These are phyloP conservation scores for Hydroisotoma schaefferi DNA, from an alignment of 2,888 invertebrate genomes.

Conservation along the genomic window DNA sequence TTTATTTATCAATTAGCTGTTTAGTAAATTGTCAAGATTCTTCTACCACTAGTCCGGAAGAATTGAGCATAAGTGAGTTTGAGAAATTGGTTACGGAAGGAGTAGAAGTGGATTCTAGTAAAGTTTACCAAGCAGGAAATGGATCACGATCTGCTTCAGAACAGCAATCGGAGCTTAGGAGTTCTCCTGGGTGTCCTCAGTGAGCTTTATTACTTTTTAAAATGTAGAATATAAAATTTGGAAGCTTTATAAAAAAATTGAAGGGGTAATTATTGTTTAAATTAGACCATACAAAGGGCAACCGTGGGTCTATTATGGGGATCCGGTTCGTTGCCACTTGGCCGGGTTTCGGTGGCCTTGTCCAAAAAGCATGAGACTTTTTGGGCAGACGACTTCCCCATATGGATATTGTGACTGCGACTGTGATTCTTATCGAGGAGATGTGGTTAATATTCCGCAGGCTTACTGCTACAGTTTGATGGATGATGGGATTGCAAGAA, in stretches of 20 bases:
- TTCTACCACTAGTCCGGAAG: no score
- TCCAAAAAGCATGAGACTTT: neutral
- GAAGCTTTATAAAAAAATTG: neutral
- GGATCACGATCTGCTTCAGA: neutral
- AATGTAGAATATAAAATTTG: neutral
- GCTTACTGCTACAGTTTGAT: neutral
- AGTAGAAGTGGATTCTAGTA: neutral
- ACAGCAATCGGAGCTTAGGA: neutral
- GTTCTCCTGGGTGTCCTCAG: constrained; percentile 8
- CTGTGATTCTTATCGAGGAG: neutral
- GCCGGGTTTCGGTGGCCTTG: constrained; percentile 1
- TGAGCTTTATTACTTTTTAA: neutral
- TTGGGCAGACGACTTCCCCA: neutral
- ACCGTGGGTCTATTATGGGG: neutral
- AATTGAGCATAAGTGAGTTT: neutral
- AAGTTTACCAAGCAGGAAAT: neutral
- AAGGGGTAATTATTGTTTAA: neutral
- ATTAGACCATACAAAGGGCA: neutral
- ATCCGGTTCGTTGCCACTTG: neutral
- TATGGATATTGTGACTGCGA: constrained; percentile 9
- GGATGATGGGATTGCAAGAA: neutral
- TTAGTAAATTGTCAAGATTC: no score
- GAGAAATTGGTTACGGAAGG: neutral
- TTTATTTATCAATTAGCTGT: no score
- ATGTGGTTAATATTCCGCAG: neutral